Conservation (phyloP, 2,888 invertebrate species). For the Pristionchus japonicus region DNA sequence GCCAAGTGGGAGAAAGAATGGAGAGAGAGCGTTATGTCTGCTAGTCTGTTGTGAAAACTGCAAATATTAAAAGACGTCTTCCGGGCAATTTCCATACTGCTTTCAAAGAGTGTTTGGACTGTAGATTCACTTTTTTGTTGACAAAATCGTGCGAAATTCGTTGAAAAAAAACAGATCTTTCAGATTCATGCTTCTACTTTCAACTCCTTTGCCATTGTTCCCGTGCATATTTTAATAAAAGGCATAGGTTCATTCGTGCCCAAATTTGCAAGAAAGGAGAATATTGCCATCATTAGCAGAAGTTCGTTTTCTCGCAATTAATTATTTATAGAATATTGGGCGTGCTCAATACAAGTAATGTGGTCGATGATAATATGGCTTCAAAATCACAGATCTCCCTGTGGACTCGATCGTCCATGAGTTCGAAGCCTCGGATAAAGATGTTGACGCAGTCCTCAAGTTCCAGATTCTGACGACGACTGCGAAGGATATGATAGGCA, state of each 20-base stretch:
- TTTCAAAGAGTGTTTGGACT: too few relatives aligned
- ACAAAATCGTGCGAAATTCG: too few relatives aligned
- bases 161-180: too few relatives aligned
- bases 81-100: too few relatives aligned
- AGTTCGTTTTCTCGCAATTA: background rate
- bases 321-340: background rate
- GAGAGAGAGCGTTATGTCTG: too few relatives aligned
- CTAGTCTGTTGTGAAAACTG: too few relatives aligned
- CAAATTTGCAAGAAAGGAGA: conserved; percentile 8
- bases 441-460: background rate
- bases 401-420: conserved; percentile 25
- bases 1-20: too few relatives aligned
- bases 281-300: background rate
- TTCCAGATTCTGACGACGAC: conserved; percentile 16
- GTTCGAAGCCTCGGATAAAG: conserved; percentile 13
- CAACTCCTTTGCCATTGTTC: background rate
- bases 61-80: too few relatives aligned
- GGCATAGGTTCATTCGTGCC: conserved; percentile 44
- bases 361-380: background rate
- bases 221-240: background rate
- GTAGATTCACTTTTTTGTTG: too few relatives aligned
- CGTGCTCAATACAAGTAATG: background rate
- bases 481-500: conserved; percentile 45
- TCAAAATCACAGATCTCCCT: background rate
- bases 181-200: conserved; percentile 21